These are phyloP conservation scores for Sympetrum striolatum DNA, from an alignment of 2,888 invertebrate species.

Conservation along the genomic window DNA sequence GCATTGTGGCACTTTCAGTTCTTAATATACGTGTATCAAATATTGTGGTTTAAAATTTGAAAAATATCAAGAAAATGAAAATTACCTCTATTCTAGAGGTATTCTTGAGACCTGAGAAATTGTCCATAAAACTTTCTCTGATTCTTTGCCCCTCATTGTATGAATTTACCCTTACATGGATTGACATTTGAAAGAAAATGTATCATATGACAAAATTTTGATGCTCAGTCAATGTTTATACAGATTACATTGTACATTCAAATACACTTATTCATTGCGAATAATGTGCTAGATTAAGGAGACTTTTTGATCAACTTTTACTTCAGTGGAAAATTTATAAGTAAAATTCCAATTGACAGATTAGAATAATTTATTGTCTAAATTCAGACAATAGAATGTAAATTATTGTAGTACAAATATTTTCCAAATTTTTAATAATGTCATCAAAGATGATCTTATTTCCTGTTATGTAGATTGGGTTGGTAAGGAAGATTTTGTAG, in stretches of 20 bases:
- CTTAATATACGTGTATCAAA: not conserved
- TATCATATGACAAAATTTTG: not conserved
- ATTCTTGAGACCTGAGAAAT: not conserved
- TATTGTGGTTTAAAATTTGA: not conserved
- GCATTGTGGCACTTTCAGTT: not conserved
- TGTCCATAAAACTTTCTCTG: too few species aligned
- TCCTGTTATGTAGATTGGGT: too few species aligned
- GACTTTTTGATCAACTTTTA: not conserved
- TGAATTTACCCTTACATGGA: not conserved
- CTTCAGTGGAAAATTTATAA: not conserved
- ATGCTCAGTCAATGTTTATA: not conserved
- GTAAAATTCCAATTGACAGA: not conserved
- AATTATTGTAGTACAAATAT: not conserved
- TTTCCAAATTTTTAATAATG: not conserved
- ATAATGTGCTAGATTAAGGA: not conserved
- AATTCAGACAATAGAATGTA: not conserved
- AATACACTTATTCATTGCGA: not conserved
- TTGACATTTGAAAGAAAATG: not conserved
- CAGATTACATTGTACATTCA: constrained; percentile 9
- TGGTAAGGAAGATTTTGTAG: too few species aligned
- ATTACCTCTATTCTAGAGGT: not conserved
- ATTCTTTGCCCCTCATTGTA: not conserved
- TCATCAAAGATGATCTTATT: not conserved
- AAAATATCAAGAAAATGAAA: not conserved
- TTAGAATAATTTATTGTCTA: not conserved